phyloP scores from a whole-genome alignment of 2,113 vertebrate species.

The Erinaceus europaeus region DNA sequence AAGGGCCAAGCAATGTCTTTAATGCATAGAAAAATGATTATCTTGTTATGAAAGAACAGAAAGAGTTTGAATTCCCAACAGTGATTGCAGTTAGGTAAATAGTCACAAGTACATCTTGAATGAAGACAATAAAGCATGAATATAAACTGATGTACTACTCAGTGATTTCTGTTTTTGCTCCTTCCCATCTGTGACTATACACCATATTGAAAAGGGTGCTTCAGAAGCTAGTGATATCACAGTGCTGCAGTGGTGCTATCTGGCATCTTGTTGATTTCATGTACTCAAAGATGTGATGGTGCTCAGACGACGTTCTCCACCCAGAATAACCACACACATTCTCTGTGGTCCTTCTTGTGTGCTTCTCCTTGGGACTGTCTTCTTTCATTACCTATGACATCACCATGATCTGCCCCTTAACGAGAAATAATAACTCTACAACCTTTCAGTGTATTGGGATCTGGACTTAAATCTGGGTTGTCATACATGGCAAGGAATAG shows the following conservation, averaged over 20 bases:
- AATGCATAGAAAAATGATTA: constrained; percentile 1
- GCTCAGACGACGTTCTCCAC: too few species aligned
- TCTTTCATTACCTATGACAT: background rate
- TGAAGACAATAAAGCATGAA: background rate
- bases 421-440: background rate
- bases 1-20: constrained; percentile 31
- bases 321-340: background rate
- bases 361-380: background rate
- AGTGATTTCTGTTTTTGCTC: background rate
- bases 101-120: background rate
- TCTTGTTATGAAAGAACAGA: constrained; percentile 1
- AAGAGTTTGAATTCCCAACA: constrained; percentile 7
- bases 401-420: background rate
- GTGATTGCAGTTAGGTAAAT: background rate
- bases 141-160: background rate
- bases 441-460: background rate
- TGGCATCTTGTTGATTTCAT: background rate
- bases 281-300: background rate
- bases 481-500: too few species aligned
- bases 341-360: background rate
- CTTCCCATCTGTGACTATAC: background rate
- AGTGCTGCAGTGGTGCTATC: too few species aligned
- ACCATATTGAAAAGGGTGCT: background rate
- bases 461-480: too few species aligned
- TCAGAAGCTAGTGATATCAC: background rate